phyloP scores from a whole-genome alignment of 2,888 invertebrate genomes.

The Pilophorus perplexus region DNA sequence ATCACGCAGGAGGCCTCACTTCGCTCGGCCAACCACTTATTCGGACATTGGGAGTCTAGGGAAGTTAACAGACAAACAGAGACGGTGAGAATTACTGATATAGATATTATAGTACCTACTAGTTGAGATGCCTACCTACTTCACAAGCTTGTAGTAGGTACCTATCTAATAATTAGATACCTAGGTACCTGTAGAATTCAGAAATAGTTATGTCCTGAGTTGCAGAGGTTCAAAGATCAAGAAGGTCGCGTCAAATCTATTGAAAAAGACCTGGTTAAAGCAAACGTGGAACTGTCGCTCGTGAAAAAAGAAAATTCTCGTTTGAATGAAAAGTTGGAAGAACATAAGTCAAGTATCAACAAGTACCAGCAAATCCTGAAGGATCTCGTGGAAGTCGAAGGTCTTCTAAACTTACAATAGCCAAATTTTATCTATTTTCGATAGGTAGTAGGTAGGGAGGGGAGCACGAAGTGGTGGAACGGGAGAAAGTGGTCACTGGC shows the following conservation, averaged over 20 bases:
- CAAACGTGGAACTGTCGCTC: background rate
- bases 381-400: constrained; percentile 8
- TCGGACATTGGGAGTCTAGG: background rate
- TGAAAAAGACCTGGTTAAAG: background rate
- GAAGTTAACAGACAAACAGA: background rate
- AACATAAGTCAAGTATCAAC: background rate
- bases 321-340: constrained; percentile 1
- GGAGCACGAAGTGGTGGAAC: background rate
- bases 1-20: too few species aligned
- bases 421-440: background rate
- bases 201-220: background rate
- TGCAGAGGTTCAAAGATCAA: constrained; percentile 4
- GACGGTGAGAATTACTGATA: too few species aligned
- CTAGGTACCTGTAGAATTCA: too few species aligned
- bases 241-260: background rate
- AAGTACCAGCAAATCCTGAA: background rate
- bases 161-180: too few species aligned
- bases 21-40: too few species aligned
- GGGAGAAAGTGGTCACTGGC: too few species aligned
- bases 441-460: background rate
- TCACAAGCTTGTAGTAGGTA: too few species aligned
- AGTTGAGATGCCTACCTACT: too few species aligned
- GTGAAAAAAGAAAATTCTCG: constrained; percentile 2
- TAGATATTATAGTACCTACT: too few species aligned
- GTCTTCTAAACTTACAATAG: background rate